A percentile compares a stretch with the other conserved stretches of the same genome.
Conservation (phyloP, 2,888 invertebrate species). For the Phoronis australis region DNA sequence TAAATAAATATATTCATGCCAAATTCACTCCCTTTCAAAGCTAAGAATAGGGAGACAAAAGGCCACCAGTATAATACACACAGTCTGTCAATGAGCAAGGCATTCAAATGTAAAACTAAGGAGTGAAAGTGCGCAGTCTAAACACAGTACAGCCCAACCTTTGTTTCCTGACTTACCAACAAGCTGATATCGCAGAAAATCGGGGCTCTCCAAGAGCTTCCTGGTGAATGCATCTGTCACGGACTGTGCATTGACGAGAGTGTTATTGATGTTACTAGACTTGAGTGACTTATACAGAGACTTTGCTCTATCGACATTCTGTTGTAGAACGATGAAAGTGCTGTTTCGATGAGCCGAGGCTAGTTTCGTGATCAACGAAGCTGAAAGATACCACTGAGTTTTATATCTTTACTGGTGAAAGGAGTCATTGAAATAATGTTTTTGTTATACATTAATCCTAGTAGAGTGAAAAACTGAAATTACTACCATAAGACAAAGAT, state of each 20-base stretch:
- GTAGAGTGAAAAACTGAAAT: too few species aligned
- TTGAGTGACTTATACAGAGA: neutral
- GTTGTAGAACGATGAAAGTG: constrained; percentile 3
- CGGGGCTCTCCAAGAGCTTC: constrained; percentile 12
- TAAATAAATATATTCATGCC: too few species aligned
- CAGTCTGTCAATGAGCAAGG: too few species aligned
- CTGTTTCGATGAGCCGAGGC: constrained; percentile 3
- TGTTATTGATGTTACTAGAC: constrained; percentile 1
- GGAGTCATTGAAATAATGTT: too few species aligned
- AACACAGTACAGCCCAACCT: neutral
- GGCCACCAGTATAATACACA: too few species aligned
- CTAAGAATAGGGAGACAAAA: too few species aligned
- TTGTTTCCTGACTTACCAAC: constrained; percentile 10
- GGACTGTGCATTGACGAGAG: neutral
- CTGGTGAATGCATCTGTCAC: constrained; percentile 4
- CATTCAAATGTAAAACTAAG: too few species aligned
- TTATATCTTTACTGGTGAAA: too few species aligned
- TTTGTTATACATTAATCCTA: too few species aligned
- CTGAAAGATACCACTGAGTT: neutral
- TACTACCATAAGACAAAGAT: too few species aligned
- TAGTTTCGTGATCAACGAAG: neutral
- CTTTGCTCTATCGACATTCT: neutral
- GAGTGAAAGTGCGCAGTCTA: too few species aligned
- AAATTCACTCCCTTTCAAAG: too few species aligned
- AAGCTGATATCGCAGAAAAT: constrained; percentile 14